Conservation (phyloP, 2,888 invertebrate genomes). For the Imbricaverruca yamaguchii region DNA sequence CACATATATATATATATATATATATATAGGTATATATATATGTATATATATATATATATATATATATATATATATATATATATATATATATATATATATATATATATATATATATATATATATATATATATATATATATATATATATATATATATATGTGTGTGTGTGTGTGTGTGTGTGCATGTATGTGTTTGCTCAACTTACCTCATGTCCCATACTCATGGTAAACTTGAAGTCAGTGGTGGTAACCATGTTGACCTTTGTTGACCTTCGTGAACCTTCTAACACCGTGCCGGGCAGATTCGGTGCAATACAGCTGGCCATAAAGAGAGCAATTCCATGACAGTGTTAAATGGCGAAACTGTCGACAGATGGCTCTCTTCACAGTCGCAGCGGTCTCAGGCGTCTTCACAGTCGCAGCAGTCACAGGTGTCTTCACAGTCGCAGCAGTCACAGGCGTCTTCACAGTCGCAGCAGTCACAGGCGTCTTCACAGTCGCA, state of each 20-base stretch:
- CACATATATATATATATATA: background rate
- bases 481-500: too few relatives aligned
- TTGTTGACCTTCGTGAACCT: background rate
- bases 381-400: background rate
- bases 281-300: background rate
- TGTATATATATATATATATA: conserved; percentile 16
- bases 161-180: too few relatives aligned
- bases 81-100: background rate
- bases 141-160: background rate
- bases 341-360: background rate
- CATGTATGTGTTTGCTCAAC: background rate
- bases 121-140: background rate
- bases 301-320: background rate
- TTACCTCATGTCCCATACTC: background rate
- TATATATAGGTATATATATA: too few relatives aligned
- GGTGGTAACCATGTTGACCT: background rate
- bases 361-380: conserved; percentile 13
- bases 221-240: background rate
- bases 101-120: background rate
- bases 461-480: too few relatives aligned
- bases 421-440: background rate
- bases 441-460: background rate
- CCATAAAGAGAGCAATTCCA: conserved; percentile 7
- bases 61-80: conserved; percentile 16
- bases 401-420: background rate